Evolutionary conservation across 2,797 vertebrate species (phyloP).

Genomic region (Sarcoramphus papa): DNA sequence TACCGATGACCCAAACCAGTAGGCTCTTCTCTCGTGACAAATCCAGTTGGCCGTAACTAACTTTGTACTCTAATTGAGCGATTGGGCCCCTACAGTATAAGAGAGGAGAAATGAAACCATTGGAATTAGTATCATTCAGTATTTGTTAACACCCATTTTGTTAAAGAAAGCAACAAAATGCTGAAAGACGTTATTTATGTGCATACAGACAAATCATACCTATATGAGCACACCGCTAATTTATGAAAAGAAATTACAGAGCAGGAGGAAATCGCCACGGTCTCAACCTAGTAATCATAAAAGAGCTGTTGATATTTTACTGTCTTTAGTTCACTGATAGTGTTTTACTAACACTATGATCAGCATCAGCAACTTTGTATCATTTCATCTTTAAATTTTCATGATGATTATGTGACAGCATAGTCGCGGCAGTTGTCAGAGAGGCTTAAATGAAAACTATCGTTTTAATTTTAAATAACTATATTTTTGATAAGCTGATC

Average conservation of each 20-base stretch:
- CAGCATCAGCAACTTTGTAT: background rate
- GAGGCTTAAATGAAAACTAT: background rate
- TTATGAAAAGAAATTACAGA: slow-evolving; percentile 8
- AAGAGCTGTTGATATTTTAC: background rate
- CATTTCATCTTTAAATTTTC: background rate
- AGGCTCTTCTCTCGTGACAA: slow-evolving; percentile 88
- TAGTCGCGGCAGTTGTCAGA: background rate
- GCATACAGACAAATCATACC: background rate
- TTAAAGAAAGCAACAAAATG: background rate
- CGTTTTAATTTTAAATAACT: slow-evolving; percentile 55
- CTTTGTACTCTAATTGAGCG: slow-evolving; percentile 82
- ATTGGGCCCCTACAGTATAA: slow-evolving; percentile 81
- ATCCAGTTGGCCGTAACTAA: slow-evolving; percentile 88
- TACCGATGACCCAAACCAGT: slow-evolving; percentile 86
- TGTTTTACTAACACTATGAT: background rate
- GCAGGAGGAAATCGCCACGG: background rate
- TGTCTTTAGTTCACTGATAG: background rate
- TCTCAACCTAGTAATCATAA: background rate
- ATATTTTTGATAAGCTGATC: slow-evolving; percentile 44
- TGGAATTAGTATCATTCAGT: background rate
- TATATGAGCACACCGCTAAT: background rate
- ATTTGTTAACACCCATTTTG: background rate
- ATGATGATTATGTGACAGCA: background rate
- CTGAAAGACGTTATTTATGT: background rate
- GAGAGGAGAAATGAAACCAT: background rate